Base-by-base conservation (phyloP, 1,140 invertebrate genomes). In the Hycleus phaleratus region DNA sequence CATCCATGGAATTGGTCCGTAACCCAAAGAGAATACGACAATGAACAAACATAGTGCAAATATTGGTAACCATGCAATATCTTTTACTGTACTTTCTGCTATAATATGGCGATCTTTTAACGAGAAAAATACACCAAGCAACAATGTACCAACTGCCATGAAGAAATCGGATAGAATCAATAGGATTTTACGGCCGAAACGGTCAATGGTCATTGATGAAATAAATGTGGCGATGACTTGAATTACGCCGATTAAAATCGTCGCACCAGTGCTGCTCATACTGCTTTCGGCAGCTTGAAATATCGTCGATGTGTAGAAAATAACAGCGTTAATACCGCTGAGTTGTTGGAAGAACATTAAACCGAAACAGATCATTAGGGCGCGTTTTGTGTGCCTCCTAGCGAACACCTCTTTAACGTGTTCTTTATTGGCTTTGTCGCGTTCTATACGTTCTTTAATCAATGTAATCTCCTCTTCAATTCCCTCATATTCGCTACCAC, bases 1-100 rank as follows among this genome's bases (percentile, higher is more conserved):
- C 64, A 91, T 76, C 81, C 90, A 92, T 0, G 89, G 87, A 44
- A 93, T 82, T 0, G 88, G 88, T 0, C 90, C 90, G 62, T 86
- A 87, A 7, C 90, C 90, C 1, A 92, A 69, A 0, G 86, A 87
- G 73, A 90, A 92, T 3, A 86, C 80, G 39, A 88, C 69, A 50
- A 91, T 88, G 69, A 90, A 96, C 6, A 87, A 63, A 26, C 86
- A 83, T 1, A 95, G 69, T 51, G 84, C 84, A 1, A 79, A 61
- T 0, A 95, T 73, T 1, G 92, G 88, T 6, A 95, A 67, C 75
- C 85, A 90, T 4, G 65, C 63, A 11, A 71, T 55, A 25, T 40
- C 48, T 10, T 46, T 44, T 38, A 69, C n/a, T 12, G 59, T 60
- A 8, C 56, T 44, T 66, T 48, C 47, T 52, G 56, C 39, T 11